These are phyloP conservation scores for Marasmarcha lunaedactyla DNA, from an alignment of 2,888 invertebrate genomes.

Conservation along the genomic window DNA sequence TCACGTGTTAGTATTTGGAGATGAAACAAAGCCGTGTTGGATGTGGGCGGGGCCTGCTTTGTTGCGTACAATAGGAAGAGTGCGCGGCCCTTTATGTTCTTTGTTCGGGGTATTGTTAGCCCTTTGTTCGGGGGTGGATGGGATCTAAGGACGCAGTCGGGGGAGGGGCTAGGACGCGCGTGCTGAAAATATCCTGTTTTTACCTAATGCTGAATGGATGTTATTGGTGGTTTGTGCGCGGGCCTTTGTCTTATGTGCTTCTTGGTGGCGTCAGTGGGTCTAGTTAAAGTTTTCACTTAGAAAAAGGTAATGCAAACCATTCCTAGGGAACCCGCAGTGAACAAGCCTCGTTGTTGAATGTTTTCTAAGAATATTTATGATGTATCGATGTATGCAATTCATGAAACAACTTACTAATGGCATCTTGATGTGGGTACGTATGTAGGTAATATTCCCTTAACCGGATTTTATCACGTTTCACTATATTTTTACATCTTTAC, in stretches of 20 bases:
- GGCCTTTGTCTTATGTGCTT: background rate
- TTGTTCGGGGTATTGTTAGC: conserved; percentile 45
- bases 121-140: conserved; percentile 25
- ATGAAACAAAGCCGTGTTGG: conserved; percentile 62
- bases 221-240: conserved; percentile 10
- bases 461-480: too few species aligned
- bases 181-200: conserved; percentile 30
- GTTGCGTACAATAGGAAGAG: conserved; percentile 63
- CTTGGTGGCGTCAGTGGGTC: background rate
- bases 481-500: too few species aligned
- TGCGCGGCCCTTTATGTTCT: conserved; percentile 48
- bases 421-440: too few species aligned
- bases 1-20: conserved; percentile 26
- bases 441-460: too few species aligned
- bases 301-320: too few species aligned
- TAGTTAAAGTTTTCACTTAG: too few species aligned
- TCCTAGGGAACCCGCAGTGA: too few species aligned
- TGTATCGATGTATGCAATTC: too few species aligned
- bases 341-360: too few species aligned
- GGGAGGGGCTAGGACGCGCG: conserved; percentile 23
- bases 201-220: conserved; percentile 24
- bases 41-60: conserved; percentile 49
- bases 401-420: too few species aligned
- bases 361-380: too few species aligned
- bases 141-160: conserved; percentile 11